Evolutionary conservation across 2,113 vertebrate species (phyloP), one percentile per base, ranked within the genome.

Genomic region (Heteronetta atricapilla): DNA sequence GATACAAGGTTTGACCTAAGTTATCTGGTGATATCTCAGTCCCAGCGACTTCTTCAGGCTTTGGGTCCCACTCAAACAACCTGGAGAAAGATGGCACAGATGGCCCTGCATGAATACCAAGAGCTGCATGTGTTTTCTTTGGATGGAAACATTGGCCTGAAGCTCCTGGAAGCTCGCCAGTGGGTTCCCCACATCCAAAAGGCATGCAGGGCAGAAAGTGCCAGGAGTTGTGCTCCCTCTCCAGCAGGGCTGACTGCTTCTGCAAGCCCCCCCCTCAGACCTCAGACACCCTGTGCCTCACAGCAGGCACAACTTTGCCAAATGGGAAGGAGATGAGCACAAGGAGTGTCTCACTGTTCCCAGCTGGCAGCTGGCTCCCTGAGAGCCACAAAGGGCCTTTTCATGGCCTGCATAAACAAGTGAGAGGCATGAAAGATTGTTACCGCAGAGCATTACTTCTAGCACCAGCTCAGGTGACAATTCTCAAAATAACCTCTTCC

Each of bases 391-490:
- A 97, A 96, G 50, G 77, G 70, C 88, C 95, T 95, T 96, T 97
- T 97, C 95, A 96, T 87, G 81, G 60, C 63, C 85, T 90, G 91
- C 88, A 86, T 68, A 97, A 97, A 95, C 97, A 97, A 94, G 80
- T 1, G 8, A 89, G 68, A 95, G 85, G 17, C 88, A 93, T 34
- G 89, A 93, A 88, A 89, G 82, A 83, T n/a, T 96, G 87, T 96
- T 96, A 96, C 95, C 83, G 2, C 62, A 96, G 88, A 89, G 82
- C 96, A 95, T 94, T 93, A 75, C 88, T 73, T 52, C 77, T 17
- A 72, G 77, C 93, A 82, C 89, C 81, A 91, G 91, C 89, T 90
- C 94, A 72, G 89, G 82, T 55, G 0, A 80, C 73, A 80, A 66
- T 80, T 82, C 82, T 91, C 86, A 81, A 91, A 93, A 96, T 70